These are phyloP conservation scores for Promerops cafer DNA, from an alignment of 2,113 vertebrate genomes.

Conservation along the genomic window DNA sequence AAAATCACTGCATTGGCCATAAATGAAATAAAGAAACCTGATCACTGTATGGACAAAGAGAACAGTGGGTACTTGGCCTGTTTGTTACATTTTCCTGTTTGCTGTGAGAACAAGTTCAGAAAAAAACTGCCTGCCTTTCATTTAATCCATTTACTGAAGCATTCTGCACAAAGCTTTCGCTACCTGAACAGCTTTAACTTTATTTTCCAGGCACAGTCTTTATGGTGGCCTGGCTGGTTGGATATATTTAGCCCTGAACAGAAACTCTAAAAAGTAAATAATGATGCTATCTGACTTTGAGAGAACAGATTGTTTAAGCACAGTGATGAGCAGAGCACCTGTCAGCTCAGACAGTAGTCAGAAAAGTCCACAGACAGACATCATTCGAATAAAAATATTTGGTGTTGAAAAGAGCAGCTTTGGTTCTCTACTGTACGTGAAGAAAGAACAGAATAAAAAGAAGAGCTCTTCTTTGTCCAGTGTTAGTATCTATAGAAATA, in stretches of 20 bases:
- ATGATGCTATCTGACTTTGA: not conserved
- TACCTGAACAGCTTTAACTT: not conserved
- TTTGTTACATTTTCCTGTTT: not conserved
- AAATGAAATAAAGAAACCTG: not conserved
- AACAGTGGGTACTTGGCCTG: not conserved
- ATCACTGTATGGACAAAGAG: not conserved
- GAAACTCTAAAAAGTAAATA: not conserved
- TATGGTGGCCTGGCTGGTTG: not conserved
- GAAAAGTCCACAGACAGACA: not conserved
- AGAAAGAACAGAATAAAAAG: not conserved
- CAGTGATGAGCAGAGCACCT: not conserved
- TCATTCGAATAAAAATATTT: not conserved
- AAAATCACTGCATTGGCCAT: not conserved
- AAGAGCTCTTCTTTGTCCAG: not conserved
- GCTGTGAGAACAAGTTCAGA: not conserved
- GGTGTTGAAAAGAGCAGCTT: not conserved
- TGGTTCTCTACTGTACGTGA: not conserved
- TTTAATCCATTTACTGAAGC: not conserved
- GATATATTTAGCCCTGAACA: conserved; percentile 28
- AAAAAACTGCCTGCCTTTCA: not conserved
- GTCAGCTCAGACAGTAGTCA: not conserved
- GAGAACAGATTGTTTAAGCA: not conserved
- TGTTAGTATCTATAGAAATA: not conserved
- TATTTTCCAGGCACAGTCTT: conserved; percentile 13
- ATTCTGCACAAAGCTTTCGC: not conserved